Evolutionary conservation across 2,888 invertebrate genomes (phyloP), one percentile per base, ranked within the genome.

Genomic region (Tachina fera): DNA sequence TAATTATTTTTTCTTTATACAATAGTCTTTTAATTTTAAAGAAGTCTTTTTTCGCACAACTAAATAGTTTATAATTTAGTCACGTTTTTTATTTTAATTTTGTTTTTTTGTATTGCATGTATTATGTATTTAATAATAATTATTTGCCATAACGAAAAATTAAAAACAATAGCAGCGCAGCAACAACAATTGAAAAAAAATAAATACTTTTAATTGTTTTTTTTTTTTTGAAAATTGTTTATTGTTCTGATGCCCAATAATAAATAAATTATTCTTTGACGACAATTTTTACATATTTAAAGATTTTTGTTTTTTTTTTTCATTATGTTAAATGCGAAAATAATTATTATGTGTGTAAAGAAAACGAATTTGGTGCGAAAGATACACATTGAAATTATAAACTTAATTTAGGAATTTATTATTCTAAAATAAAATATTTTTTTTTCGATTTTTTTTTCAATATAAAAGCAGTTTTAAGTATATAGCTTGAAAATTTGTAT

Each of bases 41-140:
- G 13, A 51, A 11, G 9, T 19, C 1, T 31, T 61, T 60, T 61
- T 53, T 56, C n/a, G 51, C 60, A 31, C 1, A 63, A 19, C 19
- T 22, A 45, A 72, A 56, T 11, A 41, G 9, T 84, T 79, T 75
- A 79, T 71, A 86, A 60, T 83, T 76, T 83, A 63, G 83, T 83
- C 86, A 86, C 86, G 86, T 86, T 71, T 86, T 1, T 76, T 63
- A 79, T 79, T 75, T 63, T 53, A 74, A 39, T 75, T 68, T 60
- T 41, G 22, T 41, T 31, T 31, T 31, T 31, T 0, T 31, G n/a
- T 41, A 63, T 70, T 75, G 53, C n/a, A n/a, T n/a, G n/a, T 43
- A 63, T 47, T 49, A 39, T 65, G 53, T 19, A n/a, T 13, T 14
- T 39, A 39, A 39, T 60, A 9, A 31, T 75, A 60, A 31, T 68